A percentile compares a stretch with the other conserved stretches of the same genome.
Evolutionary conservation across 2,888 invertebrate species (phyloP).

Genomic region (Crocallis elinguaria): DNA sequence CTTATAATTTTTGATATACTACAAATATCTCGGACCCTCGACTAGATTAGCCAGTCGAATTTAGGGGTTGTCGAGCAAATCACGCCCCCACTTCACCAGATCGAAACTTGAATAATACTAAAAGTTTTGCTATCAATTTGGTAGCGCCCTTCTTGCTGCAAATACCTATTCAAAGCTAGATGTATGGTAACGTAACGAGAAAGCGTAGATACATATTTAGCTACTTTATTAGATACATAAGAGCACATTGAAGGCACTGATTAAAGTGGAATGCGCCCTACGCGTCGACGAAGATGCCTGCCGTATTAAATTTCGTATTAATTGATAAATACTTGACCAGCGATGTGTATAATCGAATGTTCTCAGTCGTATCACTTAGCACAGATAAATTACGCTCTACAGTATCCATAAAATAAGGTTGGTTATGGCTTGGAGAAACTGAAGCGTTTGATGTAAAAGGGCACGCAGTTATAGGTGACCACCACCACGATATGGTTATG

Average conservation of each 20-base stretch:
- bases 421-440: constrained; percentile 28
- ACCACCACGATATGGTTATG: constrained; percentile 40
- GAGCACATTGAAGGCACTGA: constrained; percentile 35
- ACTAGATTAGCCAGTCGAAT: constrained; percentile 69
- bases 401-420: background rate
- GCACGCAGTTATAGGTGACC: constrained; percentile 45
- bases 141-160: background rate
- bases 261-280: constrained; percentile 65
- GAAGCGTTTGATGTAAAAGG: constrained; percentile 32
- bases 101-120: constrained; percentile 59
- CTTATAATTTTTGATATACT: constrained; percentile 41
- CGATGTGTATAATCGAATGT: constrained; percentile 80
- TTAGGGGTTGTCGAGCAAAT: constrained; percentile 60
- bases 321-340: constrained; percentile 82
- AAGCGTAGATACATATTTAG: background rate
- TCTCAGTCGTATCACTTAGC: constrained; percentile 57
- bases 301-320: constrained; percentile 76
- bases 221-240: constrained; percentile 16
- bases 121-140: constrained; percentile 22
- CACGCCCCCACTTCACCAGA: constrained; percentile 58
- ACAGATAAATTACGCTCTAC: constrained; percentile 24
- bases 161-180: no score
- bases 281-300: constrained; percentile 63
- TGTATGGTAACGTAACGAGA: no score
- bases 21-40: constrained; percentile 50